Evolutionary conservation across 2,888 invertebrate species (phyloP), one percentile per base, ranked within the genome.

Genomic region (Calephelis perditalis): DNA sequence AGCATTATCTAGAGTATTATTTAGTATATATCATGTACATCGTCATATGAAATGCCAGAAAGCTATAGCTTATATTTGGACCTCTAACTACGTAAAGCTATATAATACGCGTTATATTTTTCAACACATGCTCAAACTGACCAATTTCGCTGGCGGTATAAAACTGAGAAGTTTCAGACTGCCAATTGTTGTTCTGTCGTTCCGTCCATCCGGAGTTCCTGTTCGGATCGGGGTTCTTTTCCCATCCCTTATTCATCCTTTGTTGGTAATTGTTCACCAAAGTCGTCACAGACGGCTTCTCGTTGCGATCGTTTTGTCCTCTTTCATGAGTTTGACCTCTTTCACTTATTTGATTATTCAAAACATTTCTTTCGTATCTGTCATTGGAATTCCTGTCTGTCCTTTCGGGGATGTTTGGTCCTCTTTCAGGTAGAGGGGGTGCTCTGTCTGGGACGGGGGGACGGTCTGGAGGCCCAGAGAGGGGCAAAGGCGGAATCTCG

Each of bases 201-300:
- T 62, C 64, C 5, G 47, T 58, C 12, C 6, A 47, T 5, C 40
- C 59, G 35, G 68, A 64, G 65, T 80, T 81, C 54, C 76, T 71
- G 64, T 79, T 81, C 54, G 64, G 71, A 49, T 83, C 82, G 45
- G 69, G 59, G 58, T 68, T 70, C 7, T 70, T 72, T 58, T 76
- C 75, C 73, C 73, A 75, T 56, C 71, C 75, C 40, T 78, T 74
- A 3, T 73, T 69, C 79, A 85, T 82, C 26, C 83, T 69, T 65
- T 88, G 86, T 67, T 89, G 89, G 70, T 86, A 90, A 68, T 83
- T 86, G 70, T 83, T 88, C 11, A 90, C 89, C 6, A 90, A 68
- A 0, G 87, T 81, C 0, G 85, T 83, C 0, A 89, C 90, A 0
- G 86, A 86, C 59, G 83, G 63, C 58, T 66, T 46, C 67, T 60